Percentiles rank a stretch among this genome's conserved stretches.
These are phyloP conservation scores for Thunnus thynnus DNA, from an alignment of 2,113 vertebrate genomes.

Conservation along the genomic window DNA sequence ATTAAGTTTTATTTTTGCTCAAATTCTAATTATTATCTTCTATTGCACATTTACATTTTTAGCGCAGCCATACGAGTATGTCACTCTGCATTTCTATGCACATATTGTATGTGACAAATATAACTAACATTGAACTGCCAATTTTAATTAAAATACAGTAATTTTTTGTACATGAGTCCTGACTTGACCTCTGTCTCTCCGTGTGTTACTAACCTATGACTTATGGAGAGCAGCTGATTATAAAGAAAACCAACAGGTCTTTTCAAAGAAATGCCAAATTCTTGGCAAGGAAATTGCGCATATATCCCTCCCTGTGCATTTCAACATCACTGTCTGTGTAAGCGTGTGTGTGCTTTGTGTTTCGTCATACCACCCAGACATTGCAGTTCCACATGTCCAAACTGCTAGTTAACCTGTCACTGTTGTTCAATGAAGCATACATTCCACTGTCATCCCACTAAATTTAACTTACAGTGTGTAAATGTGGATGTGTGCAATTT, in stretches of 20 bases:
- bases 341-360: background rate
- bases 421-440: background rate
- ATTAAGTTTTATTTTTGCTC: too few species aligned
- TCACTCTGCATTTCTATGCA: background rate
- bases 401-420: conserved; percentile 42
- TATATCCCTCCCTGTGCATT: conserved; percentile 34
- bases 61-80: too few species aligned
- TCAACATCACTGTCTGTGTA: conserved; percentile 33
- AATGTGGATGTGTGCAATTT: background rate
- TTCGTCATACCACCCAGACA: conserved; percentile 41
- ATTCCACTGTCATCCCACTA: conserved; percentile 1
- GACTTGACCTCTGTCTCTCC: background rate
- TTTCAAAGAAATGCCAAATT: conserved; percentile 13
- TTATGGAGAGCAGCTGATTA: background rate
- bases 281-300: conserved; percentile 45
- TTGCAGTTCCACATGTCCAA: conserved; percentile 49
- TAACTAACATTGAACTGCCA: too few species aligned
- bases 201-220: background rate
- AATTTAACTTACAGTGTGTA: background rate
- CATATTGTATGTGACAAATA: background rate
- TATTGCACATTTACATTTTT: background rate
- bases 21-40: background rate
- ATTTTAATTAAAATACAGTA: too few species aligned
- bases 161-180: too few species aligned
- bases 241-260: background rate